phyloP scores from a whole-genome alignment of 2,797 vertebrate genomes.

The Helostoma temminkii region DNA sequence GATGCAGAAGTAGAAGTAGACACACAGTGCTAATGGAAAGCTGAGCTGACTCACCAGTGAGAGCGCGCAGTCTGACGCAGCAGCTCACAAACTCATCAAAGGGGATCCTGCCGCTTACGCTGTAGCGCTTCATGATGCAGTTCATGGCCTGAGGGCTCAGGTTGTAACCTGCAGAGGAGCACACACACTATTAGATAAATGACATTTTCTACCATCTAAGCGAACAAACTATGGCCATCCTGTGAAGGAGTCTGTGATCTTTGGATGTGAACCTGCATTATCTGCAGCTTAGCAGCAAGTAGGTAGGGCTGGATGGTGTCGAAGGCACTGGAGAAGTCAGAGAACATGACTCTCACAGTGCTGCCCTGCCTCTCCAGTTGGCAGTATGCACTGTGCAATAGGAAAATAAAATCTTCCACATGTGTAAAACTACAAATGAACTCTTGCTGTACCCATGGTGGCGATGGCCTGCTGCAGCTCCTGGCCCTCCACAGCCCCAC shows the following conservation, averaged over 20 bases:
- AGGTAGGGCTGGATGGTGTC: too few relatives aligned
- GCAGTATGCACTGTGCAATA: too few relatives aligned
- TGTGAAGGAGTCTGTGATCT: too few relatives aligned
- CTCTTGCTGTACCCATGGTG: slow-evolving; percentile 86
- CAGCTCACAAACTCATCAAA: slow-evolving; percentile 96
- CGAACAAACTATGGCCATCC: too few relatives aligned
- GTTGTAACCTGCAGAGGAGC: slow-evolving; percentile 85
- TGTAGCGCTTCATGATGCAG: slow-evolving; percentile 88
- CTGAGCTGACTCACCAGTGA: slow-evolving; percentile 87
- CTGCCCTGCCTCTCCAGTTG: too few relatives aligned
- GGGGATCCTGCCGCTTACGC: slow-evolving; percentile 85
- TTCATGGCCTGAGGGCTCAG: slow-evolving; percentile 91
- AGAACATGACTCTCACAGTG: too few relatives aligned
- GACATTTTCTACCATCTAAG: too few relatives aligned
- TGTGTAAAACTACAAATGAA: too few relatives aligned
- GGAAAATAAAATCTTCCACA: too few relatives aligned
- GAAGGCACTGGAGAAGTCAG: too few relatives aligned
- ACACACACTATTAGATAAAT: not conserved
- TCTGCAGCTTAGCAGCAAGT: too few relatives aligned
- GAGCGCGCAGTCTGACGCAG: slow-evolving; percentile 89
- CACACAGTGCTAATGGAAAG: not conserved
- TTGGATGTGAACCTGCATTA: too few relatives aligned
- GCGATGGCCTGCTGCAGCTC: slow-evolving; percentile 88
- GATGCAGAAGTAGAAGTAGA: not conserved
- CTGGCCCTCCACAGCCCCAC: slow-evolving; percentile 87